Evolutionary conservation across 2,888 invertebrate genomes (phyloP).

Genomic region (Aromia moschata): DNA sequence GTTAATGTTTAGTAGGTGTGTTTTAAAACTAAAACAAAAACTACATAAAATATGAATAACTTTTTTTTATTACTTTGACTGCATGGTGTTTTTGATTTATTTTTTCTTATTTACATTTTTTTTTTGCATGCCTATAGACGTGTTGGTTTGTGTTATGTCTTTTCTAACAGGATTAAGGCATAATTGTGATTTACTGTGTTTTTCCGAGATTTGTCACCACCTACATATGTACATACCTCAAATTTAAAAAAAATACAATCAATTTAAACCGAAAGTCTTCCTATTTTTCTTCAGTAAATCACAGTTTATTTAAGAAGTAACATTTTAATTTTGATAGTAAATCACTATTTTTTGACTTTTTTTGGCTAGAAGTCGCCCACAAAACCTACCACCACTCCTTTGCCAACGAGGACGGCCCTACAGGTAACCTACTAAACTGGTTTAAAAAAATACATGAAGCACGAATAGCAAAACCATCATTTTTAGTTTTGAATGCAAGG

Average conservation of each 20-base stretch:
- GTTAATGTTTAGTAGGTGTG: too few relatives aligned
- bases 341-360: slow-evolving; percentile 41
- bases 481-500: slow-evolving; percentile 20
- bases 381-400: slow-evolving; percentile 66
- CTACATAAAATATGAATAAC: too few relatives aligned
- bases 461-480: slow-evolving; percentile 57
- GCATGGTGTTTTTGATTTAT: neutral
- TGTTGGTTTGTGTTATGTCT: slow-evolving; percentile 26
- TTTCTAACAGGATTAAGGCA: too few relatives aligned
- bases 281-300: neutral
- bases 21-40: too few relatives aligned
- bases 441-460: neutral
- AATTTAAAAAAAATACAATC: too few relatives aligned
- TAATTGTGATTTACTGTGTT: too few relatives aligned
- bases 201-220: too few relatives aligned
- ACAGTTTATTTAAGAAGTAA: neutral
- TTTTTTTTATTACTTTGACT: too few relatives aligned
- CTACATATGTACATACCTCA: too few relatives aligned
- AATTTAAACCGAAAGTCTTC: too few relatives aligned
- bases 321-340: slow-evolving; percentile 31
- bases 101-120: neutral
- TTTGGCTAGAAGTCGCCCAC: slow-evolving; percentile 64
- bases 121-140: slow-evolving; percentile 13
- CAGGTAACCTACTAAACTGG: slow-evolving; percentile 67
- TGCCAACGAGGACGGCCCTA: slow-evolving; percentile 71